Conservation (phyloP, 2,113 vertebrate species). For the Coregonus clupeaformis region DNA sequence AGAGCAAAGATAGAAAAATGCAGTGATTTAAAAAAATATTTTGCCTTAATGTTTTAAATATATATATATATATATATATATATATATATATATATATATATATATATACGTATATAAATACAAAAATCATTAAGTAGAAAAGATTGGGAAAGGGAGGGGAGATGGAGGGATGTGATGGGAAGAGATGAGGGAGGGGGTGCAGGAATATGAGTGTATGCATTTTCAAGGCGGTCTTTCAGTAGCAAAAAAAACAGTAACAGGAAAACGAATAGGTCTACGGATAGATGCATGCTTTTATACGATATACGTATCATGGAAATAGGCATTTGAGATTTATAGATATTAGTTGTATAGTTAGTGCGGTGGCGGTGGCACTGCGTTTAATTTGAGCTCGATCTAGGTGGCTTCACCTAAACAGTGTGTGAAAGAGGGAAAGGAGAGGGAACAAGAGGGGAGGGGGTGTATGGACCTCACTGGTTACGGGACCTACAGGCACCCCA, state of each 20-base stretch:
- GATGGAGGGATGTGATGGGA: conserved; percentile 67
- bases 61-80: conserved; percentile 21
- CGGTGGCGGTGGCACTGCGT: conserved; percentile 47
- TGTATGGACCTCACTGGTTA: conserved; percentile 71
- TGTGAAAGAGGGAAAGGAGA: conserved; percentile 51
- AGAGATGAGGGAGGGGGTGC: conserved; percentile 66
- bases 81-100: conserved; percentile 29
- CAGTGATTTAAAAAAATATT: conserved; percentile 23
- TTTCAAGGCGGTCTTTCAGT: conserved; percentile 77
- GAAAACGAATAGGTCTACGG: conserved; percentile 58
- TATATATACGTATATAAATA: conserved; percentile 20
- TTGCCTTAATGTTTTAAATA: conserved; percentile 13
- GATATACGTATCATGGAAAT: conserved; percentile 34
- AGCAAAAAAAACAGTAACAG: conserved; percentile 62
- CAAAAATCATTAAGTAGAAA: conserved; percentile 53
- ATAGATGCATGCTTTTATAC: conserved; percentile 53
- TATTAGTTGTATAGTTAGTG: conserved; percentile 18
- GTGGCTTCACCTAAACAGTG: conserved; percentile 71
- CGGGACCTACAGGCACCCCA: conserved; percentile 75
- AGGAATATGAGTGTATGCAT: conserved; percentile 72
- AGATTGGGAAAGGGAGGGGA: conserved; percentile 60
- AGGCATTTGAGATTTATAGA: conserved; percentile 17
- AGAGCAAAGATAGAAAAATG: conserved; percentile 5
- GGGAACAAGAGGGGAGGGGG: conserved; percentile 59
- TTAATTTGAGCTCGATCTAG: conserved; percentile 58